phyloP scores from a whole-genome alignment of 1,140 invertebrate species.

The Heliconius hermathena region DNA sequence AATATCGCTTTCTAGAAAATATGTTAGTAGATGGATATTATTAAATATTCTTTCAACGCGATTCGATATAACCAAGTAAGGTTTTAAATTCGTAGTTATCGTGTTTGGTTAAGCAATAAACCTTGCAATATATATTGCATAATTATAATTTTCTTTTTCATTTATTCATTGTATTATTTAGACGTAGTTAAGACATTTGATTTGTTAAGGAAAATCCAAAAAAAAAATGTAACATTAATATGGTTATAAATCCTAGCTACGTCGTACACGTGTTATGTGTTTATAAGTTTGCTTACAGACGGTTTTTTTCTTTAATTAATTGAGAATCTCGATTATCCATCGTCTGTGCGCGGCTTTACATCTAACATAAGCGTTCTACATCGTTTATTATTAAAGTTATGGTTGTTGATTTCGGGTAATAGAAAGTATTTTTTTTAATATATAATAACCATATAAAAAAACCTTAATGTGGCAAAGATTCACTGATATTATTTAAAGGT shows the following conservation, averaged over 20 bases:
- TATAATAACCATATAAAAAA: no score
- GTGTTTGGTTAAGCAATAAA: slow-evolving; percentile 56
- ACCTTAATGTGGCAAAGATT: no score
- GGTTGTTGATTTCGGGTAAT: background rate
- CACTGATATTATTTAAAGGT: no score
- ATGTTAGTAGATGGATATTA: background rate
- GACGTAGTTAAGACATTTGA: background rate
- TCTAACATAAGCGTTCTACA: slow-evolving; percentile 39
- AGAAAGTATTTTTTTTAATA: background rate
- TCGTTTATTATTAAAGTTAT: slow-evolving; percentile 56
- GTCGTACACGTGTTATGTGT: slow-evolving; percentile 46
- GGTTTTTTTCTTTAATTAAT: slow-evolving; percentile 47
- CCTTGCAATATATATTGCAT: slow-evolving; percentile 64
- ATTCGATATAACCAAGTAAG: background rate
- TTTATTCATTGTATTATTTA: slow-evolving; percentile 37
- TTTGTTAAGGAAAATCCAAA: background rate
- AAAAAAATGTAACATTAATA: background rate
- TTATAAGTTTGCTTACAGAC: slow-evolving; percentile 41
- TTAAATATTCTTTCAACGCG: background rate
- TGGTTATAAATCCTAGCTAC: background rate
- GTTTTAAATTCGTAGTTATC: background rate
- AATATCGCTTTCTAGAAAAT: background rate
- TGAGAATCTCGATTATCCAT: slow-evolving; percentile 41
- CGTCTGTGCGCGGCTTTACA: slow-evolving; percentile 39
- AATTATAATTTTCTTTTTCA: slow-evolving; percentile 42